A percentile compares a stretch with the other conserved stretches of the same genome.
These are phyloP conservation scores for Bombus confusus DNA, from an alignment of 1,140 invertebrate species.

Conservation along the genomic window DNA sequence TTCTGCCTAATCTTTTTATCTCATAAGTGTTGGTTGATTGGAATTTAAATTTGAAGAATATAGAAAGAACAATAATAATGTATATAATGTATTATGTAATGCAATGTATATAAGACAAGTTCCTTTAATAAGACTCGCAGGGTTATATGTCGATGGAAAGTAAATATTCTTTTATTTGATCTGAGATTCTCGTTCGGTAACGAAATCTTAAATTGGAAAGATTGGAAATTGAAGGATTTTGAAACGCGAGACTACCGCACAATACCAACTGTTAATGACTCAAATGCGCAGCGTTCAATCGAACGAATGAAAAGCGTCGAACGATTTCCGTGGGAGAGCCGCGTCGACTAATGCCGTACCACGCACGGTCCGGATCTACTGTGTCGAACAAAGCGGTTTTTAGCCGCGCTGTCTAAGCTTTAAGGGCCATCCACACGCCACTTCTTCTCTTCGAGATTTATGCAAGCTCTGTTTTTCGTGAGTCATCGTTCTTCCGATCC, in stretches of 20 bases:
- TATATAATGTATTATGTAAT: too few relatives aligned
- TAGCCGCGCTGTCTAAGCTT: background rate
- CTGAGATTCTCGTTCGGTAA: background rate
- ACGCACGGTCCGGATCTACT: slow-evolving; percentile 22
- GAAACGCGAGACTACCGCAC: background rate
- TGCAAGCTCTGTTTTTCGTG: background rate
- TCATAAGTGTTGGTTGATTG: background rate
- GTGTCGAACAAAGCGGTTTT: slow-evolving; percentile 21
- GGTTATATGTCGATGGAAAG: background rate
- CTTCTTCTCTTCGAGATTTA: background rate
- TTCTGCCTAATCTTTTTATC: background rate
- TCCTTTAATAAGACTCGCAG: too few relatives aligned
- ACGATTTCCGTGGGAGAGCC: slow-evolving; percentile 39
- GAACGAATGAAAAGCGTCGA: slow-evolving; percentile 25
- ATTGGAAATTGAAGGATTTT: background rate
- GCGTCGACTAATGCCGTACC: slow-evolving; percentile 12
- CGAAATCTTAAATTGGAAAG: background rate
- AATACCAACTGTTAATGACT: slow-evolving; percentile 9
- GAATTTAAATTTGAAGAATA: too few relatives aligned
- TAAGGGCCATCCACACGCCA: slow-evolving; percentile 5
- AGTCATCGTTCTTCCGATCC: background rate
- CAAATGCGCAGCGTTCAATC: slow-evolving; percentile 18
- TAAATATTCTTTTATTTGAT: background rate
- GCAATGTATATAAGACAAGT: too few relatives aligned
- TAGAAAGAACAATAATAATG: too few relatives aligned